Percentiles rank a stretch among this genome's conserved stretches.
Conservation (phyloP, 2,888 invertebrate genomes). For the Galerucella nymphaeae region DNA sequence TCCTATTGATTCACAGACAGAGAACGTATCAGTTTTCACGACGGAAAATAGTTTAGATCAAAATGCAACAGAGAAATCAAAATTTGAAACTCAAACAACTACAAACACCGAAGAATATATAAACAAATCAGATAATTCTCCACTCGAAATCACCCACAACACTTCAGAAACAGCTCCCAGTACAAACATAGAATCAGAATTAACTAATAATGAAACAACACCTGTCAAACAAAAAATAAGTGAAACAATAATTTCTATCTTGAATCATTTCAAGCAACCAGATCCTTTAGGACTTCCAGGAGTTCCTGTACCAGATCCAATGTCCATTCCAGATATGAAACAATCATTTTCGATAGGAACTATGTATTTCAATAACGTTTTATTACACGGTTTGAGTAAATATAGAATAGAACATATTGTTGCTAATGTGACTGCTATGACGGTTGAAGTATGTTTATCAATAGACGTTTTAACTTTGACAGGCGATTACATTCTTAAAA, state of each 20-base stretch:
- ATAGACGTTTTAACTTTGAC: slow-evolving; percentile 77
- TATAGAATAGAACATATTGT: slow-evolving; percentile 79
- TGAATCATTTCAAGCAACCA: slow-evolving; percentile 84
- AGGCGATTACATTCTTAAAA: slow-evolving; percentile 79
- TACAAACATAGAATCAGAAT: neutral
- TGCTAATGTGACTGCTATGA: slow-evolving; percentile 80
- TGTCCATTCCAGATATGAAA: slow-evolving; percentile 80
- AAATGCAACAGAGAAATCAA: neutral
- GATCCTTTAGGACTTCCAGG: slow-evolving; percentile 86
- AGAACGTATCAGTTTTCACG: neutral
- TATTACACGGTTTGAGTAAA: slow-evolving; percentile 81
- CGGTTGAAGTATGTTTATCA: slow-evolving; percentile 78
- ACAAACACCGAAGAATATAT: neutral
- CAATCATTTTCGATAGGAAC: slow-evolving; percentile 77
- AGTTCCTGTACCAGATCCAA: slow-evolving; percentile 82
- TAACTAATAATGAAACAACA: slow-evolving; percentile 4
- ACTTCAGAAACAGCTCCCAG: slow-evolving; percentile 50
- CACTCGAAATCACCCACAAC: neutral
- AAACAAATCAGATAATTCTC: neutral
- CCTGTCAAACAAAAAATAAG: slow-evolving; percentile 74
- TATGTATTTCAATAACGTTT: slow-evolving; percentile 69
- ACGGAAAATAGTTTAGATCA: neutral
- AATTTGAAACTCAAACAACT: neutral
- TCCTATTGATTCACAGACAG: neutral
- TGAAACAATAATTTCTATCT: slow-evolving; percentile 74